phyloP scores from a whole-genome alignment of 2,888 invertebrate species.

The Limnephilus auricula region DNA sequence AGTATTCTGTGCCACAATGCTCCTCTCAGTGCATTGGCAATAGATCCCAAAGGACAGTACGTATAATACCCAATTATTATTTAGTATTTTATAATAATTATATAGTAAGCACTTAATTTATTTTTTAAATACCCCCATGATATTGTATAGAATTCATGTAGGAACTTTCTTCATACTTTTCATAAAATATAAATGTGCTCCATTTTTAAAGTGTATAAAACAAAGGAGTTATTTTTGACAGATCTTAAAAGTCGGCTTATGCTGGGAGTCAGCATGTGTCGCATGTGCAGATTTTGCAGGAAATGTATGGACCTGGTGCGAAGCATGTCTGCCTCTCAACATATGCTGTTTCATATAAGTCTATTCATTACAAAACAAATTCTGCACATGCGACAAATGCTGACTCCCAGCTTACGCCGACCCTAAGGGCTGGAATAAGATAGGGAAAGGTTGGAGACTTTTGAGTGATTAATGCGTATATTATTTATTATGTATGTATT shows the following conservation, averaged over 20 bases:
- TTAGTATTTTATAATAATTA: background rate
- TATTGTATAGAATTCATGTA: background rate
- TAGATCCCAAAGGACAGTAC: constrained; percentile 91
- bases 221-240: background rate
- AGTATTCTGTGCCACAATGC: constrained; percentile 94
- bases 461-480: too few species aligned
- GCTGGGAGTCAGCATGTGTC: too few species aligned
- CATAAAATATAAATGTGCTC: background rate
- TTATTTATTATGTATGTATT: too few species aligned
- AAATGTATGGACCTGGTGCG: too few species aligned
- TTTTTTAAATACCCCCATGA: background rate
- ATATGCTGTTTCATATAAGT: too few species aligned
- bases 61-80: constrained; percentile 68
- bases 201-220: background rate
- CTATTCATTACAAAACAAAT: too few species aligned
- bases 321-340: too few species aligned
- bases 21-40: constrained; percentile 86
- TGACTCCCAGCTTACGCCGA: too few species aligned
- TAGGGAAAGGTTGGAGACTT: background rate
- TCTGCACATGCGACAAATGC: too few species aligned
- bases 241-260: too few species aligned
- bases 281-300: too few species aligned
- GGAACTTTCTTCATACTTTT: background rate
- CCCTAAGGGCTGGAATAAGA: background rate
- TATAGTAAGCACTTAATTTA: constrained; percentile 18